Evolutionary conservation across 2,113 vertebrate species (phyloP).

Genomic region (Anas platyrhynchos): DNA sequence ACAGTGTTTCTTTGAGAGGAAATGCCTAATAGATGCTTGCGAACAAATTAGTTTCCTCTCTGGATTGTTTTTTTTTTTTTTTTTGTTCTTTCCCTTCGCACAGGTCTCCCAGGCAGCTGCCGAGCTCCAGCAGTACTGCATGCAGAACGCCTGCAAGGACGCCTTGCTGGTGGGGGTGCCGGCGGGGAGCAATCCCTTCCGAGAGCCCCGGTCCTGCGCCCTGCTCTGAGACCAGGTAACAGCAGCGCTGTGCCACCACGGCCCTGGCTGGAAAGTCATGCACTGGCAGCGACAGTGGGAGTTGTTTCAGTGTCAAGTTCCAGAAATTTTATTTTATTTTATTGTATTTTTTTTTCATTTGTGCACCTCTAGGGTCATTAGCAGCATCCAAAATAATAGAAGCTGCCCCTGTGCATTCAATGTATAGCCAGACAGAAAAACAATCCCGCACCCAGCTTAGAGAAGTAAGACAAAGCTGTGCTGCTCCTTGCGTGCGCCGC

Average conservation of each 20-base stretch:
- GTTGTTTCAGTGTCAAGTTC: neutral
- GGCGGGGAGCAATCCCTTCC: constrained; percentile 93
- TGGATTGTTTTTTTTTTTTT: neutral
- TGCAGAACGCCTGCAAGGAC: constrained; percentile 94
- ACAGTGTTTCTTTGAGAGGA: neutral
- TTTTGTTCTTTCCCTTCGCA: neutral
- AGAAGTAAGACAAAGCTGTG: neutral
- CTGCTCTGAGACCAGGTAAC: constrained; percentile 83
- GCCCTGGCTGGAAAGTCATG: neutral
- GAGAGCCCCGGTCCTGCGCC: constrained; percentile 90
- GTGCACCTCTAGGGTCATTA: neutral
- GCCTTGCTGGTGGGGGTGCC: constrained; percentile 92
- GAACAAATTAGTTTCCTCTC: constrained; percentile 5
- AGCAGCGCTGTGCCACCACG: neutral
- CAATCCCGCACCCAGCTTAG: neutral
- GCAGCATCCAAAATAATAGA: neutral
- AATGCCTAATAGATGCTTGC: neutral
- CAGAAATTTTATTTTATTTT: neutral
- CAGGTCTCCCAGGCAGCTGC: constrained; percentile 96
- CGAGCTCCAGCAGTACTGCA: constrained; percentile 95
- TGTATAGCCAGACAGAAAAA: neutral
- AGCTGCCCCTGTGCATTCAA: neutral
- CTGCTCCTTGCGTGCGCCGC: neutral
- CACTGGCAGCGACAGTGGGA: neutral
- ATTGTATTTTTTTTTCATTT: neutral